Evolutionary conservation across 2,888 invertebrate genomes (phyloP).

Genomic region (Nebria brevicollis): DNA sequence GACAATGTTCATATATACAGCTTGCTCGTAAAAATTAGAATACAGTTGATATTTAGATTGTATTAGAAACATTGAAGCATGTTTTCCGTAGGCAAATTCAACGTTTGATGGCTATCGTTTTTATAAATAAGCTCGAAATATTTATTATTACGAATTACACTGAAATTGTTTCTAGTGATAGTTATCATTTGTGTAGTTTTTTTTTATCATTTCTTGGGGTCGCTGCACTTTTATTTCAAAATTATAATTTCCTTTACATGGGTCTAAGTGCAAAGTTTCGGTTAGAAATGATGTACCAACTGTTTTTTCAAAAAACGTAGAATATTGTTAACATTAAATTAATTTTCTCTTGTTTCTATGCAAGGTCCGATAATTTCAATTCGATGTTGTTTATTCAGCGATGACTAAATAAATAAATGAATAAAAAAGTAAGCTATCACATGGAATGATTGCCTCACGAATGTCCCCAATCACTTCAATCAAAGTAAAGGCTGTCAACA

Average conservation of each 20-base stretch:
- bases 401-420: slow-evolving; percentile 14
- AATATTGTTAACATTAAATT: background rate
- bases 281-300: background rate
- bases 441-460: slow-evolving; percentile 40
- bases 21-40: background rate
- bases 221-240: background rate
- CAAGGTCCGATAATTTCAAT: background rate
- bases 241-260: background rate
- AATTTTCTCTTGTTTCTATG: background rate
- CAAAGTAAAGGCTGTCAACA: slow-evolving; percentile 44
- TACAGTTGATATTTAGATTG: background rate
- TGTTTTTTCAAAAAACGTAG: background rate
- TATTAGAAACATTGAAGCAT: background rate
- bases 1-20: background rate
- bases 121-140: background rate
- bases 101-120: background rate
- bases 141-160: background rate
- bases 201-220: background rate
- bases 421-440: slow-evolving; percentile 38
- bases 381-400: background rate
- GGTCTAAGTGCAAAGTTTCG: background rate
- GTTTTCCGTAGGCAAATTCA: background rate
- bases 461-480: slow-evolving; percentile 41
- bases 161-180: background rate
- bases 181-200: background rate